These are phyloP conservation scores for Thaumatotibia leucotreta DNA, from an alignment of 1,140 invertebrate species.

Conservation along the genomic window DNA sequence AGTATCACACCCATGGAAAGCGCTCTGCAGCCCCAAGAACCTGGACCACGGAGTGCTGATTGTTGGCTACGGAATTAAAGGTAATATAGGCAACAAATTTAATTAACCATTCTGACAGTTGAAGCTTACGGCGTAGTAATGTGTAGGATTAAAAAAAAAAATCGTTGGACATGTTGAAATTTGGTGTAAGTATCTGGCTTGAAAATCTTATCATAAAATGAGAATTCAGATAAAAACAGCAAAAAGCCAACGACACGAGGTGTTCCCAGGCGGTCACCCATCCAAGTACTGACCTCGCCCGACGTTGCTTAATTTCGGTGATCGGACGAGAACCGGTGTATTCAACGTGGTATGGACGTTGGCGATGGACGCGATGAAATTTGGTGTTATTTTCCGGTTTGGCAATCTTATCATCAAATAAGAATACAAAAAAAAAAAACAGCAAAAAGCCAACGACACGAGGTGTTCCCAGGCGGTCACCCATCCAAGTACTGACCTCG, in stretches of 20 bases:
- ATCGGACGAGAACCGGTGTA: constrained; percentile 11
- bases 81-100: no score
- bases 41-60: constrained; percentile 96
- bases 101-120: no score
- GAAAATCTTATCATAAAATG: no score
- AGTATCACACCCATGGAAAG: constrained; percentile 95
- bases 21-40: constrained; percentile 87
- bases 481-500: constrained; percentile 11
- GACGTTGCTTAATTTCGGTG: constrained; percentile 13
- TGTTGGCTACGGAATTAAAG: constrained; percentile 83
- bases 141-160: no score
- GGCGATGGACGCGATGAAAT: no score
- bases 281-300: constrained; percentile 12
- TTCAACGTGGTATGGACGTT: constrained; percentile 14
- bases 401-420: no score
- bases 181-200: no score
- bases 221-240: no score
- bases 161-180: no score
- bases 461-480: constrained; percentile 12
- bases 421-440: no score
- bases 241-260: constrained; percentile 11
- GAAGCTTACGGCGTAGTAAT: no score
- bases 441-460: constrained; percentile 1
- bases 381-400: no score
- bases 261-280: constrained; percentile 13